These are phyloP conservation scores for Cyclophora punctaria DNA, from an alignment of 2,888 invertebrate genomes.

Conservation along the genomic window DNA sequence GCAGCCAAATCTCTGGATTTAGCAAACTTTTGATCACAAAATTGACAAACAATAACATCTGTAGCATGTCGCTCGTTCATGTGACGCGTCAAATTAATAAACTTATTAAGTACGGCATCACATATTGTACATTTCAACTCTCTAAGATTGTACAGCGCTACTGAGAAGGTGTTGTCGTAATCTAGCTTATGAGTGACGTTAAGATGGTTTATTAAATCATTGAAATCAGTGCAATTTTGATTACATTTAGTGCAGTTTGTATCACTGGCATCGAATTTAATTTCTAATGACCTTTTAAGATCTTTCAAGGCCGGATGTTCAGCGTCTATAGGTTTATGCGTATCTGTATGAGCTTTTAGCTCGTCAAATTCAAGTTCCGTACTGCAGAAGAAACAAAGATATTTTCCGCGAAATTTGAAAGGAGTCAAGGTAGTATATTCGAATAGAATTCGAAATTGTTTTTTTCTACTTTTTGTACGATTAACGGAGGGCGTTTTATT, in stretches of 20 bases:
- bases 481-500: slow-evolving; percentile 11
- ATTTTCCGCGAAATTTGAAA: slow-evolving; percentile 59
- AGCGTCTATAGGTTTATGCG: slow-evolving; percentile 41
- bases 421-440: slow-evolving; percentile 59
- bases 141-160: slow-evolving; percentile 38
- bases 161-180: slow-evolving; percentile 33
- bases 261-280: slow-evolving; percentile 42
- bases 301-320: slow-evolving; percentile 38
- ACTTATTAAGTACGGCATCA: slow-evolving; percentile 33
- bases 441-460: slow-evolving; percentile 52
- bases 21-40: slow-evolving; percentile 42
- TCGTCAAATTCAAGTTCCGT: slow-evolving; percentile 30
- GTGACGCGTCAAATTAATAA: slow-evolving; percentile 44
- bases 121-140: slow-evolving; percentile 51
- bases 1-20: slow-evolving; percentile 44
- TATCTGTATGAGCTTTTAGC: slow-evolving; percentile 42
- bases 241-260: slow-evolving; percentile 44
- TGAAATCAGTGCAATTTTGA: slow-evolving; percentile 13
- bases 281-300: slow-evolving; percentile 42
- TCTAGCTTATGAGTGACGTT: slow-evolving; percentile 37
- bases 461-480: slow-evolving; percentile 26
- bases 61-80: slow-evolving; percentile 40
- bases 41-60: slow-evolving; percentile 35
- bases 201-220: slow-evolving; percentile 34
- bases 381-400: slow-evolving; percentile 58